phyloP scores from a whole-genome alignment of 2,113 vertebrate genomes.

The Empidonax traillii region DNA sequence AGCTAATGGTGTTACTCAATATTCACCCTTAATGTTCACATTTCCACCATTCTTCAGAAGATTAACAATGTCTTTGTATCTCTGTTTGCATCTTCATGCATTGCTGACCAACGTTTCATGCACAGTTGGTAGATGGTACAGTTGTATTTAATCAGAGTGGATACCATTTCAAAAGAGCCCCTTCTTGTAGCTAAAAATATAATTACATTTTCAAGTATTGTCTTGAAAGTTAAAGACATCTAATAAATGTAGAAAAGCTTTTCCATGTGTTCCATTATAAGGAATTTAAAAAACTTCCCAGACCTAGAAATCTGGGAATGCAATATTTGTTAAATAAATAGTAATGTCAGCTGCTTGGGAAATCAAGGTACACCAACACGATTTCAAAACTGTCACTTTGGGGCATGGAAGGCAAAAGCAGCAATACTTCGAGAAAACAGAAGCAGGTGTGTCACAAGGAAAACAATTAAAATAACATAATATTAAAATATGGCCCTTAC shows the following conservation, averaged over 20 bases:
- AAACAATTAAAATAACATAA: neutral
- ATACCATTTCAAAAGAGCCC: slow-evolving; percentile 78
- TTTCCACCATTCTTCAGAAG: slow-evolving; percentile 80
- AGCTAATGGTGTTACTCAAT: slow-evolving; percentile 83
- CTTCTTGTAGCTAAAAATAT: slow-evolving; percentile 76
- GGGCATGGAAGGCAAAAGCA: neutral
- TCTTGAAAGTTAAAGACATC: neutral
- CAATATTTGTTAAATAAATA: neutral
- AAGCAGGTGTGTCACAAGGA: neutral
- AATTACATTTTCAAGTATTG: neutral
- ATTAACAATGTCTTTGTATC: slow-evolving; percentile 73
- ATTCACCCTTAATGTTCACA: slow-evolving; percentile 70
- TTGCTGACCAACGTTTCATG: slow-evolving; percentile 79
- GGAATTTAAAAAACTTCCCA: neutral
- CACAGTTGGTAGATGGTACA: slow-evolving; percentile 82
- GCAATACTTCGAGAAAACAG: neutral
- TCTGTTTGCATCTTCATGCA: slow-evolving; percentile 86
- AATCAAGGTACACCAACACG: neutral
- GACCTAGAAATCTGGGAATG: neutral
- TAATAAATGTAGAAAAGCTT: neutral
- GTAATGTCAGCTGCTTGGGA: neutral
- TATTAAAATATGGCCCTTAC: neutral
- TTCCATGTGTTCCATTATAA: neutral
- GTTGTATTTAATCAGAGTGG: slow-evolving; percentile 77
- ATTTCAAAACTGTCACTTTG: neutral